Conservation (phyloP, 2,888 invertebrate species). For the Azorinus chamasolen region DNA sequence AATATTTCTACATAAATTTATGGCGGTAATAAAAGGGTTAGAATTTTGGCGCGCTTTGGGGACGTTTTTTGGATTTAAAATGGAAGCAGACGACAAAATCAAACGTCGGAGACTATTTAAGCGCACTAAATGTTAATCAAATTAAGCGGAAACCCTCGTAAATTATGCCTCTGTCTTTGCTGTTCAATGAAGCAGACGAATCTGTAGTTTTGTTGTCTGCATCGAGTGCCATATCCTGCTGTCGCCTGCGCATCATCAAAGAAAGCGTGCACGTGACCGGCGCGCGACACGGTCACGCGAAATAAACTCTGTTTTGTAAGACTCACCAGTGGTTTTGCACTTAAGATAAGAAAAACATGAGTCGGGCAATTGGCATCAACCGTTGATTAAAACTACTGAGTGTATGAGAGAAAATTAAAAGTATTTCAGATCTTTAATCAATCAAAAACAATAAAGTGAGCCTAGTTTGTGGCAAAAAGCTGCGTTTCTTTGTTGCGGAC, state of each 20-base stretch:
- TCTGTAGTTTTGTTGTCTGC: constrained; percentile 54
- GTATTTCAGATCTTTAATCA: no score
- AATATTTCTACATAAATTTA: no score
- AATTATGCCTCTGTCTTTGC: constrained; percentile 48
- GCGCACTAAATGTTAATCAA: constrained; percentile 9
- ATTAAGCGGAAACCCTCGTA: constrained; percentile 57
- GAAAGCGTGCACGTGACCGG: constrained; percentile 9
- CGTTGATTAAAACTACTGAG: neutral
- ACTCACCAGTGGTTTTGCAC: no score
- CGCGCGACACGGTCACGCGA: constrained; percentile 25
- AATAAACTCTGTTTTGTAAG: constrained; percentile 7
- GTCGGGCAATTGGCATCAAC: neutral
- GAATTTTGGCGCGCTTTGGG: no score
- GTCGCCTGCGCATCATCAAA: constrained; percentile 19
- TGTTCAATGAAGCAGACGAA: constrained; percentile 48
- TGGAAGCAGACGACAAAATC: no score
- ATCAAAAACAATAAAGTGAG: no score
- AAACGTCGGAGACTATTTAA: no score
- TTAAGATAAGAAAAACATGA: no score
- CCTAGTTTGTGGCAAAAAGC: no score
- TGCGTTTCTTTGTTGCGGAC: no score
- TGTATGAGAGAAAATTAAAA: neutral
- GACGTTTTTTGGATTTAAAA: no score
- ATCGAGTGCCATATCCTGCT: constrained; percentile 12
- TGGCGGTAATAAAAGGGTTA: no score